Conservation (phyloP, 2,888 invertebrate species). For the Chromoteleia sp. region DNA sequence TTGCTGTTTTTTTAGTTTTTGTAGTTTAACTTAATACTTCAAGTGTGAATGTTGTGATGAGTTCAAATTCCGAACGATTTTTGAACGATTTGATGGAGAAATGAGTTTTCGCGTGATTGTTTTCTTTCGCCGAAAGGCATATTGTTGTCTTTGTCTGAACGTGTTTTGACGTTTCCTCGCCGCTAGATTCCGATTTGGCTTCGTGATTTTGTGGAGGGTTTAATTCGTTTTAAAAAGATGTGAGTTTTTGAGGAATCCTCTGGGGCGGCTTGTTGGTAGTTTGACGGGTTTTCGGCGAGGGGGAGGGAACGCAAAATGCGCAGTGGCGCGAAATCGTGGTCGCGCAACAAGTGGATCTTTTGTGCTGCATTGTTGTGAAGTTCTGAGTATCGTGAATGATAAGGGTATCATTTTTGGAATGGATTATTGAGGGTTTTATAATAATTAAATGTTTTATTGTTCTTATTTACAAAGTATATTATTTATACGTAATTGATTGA, state of each 20-base stretch:
- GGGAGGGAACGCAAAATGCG: constrained; percentile 22
- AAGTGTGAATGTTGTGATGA: no score
- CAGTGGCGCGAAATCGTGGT: constrained; percentile 71
- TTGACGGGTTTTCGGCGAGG: neutral
- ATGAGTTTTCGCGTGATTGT: neutral
- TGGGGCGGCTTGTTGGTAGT: no score
- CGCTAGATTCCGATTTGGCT: neutral
- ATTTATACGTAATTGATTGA: no score
- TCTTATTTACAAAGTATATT: neutral
- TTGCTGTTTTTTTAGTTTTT: no score
- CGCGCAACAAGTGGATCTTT: constrained; percentile 72
- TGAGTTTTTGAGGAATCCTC: neutral
- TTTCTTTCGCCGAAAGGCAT: constrained; percentile 9
- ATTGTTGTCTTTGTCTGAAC: constrained; percentile 28
- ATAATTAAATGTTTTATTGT: no score
- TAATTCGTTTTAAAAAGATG: neutral
- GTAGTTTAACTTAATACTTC: no score
- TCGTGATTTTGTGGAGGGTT: neutral
- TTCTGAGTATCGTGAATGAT: constrained; percentile 9
- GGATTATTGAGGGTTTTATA: neutral
- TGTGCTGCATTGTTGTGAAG: constrained; percentile 24
- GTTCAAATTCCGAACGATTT: no score
- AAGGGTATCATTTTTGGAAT: constrained; percentile 8
- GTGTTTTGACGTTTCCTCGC: constrained; percentile 39
- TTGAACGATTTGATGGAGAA: neutral